Percentiles rank a stretch among this genome's conserved stretches.
phyloP scores from a whole-genome alignment of 1,140 invertebrate species.

The Nebria ingens region DNA sequence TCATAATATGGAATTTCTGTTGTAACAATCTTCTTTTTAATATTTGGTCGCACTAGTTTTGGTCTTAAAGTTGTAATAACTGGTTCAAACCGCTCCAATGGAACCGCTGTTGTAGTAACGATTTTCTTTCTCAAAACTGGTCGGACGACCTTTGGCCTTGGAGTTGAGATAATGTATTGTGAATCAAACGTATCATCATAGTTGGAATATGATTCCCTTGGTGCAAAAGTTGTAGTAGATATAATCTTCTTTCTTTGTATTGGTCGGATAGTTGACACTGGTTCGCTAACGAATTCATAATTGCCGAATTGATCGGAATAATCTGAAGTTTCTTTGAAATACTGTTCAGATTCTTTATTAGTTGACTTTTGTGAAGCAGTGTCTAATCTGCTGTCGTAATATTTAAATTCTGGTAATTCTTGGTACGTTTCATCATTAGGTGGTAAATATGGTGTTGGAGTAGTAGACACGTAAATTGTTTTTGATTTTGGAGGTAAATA shows the following conservation, averaged over 20 bases:
- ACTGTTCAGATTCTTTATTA: no score
- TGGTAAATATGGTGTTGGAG: no score
- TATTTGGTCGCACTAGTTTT: neutral
- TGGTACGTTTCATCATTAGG: no score
- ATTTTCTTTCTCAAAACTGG: conserved; percentile 1
- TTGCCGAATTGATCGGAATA: neutral
- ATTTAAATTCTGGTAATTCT: neutral
- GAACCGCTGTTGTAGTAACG: neutral
- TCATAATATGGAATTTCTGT: neutral
- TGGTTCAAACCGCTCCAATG: neutral
- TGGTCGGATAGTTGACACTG: neutral
- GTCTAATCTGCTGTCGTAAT: conserved; percentile 21
- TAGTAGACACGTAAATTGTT: no score
- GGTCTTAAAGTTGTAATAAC: neutral
- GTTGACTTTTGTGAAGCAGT: neutral
- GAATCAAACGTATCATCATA: neutral
- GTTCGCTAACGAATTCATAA: neutral
- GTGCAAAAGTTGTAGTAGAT: conserved; percentile 13
- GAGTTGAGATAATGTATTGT: neutral
- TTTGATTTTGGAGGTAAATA: neutral
- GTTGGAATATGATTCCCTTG: conserved; percentile 2
- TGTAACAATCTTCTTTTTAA: neutral
- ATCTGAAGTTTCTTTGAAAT: no score
- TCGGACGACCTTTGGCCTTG: conserved; percentile 2
- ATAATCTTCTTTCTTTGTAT: neutral